These are phyloP conservation scores for Tapirus terrestris DNA, from an alignment of 2,113 vertebrate species.

Conservation along the genomic window DNA sequence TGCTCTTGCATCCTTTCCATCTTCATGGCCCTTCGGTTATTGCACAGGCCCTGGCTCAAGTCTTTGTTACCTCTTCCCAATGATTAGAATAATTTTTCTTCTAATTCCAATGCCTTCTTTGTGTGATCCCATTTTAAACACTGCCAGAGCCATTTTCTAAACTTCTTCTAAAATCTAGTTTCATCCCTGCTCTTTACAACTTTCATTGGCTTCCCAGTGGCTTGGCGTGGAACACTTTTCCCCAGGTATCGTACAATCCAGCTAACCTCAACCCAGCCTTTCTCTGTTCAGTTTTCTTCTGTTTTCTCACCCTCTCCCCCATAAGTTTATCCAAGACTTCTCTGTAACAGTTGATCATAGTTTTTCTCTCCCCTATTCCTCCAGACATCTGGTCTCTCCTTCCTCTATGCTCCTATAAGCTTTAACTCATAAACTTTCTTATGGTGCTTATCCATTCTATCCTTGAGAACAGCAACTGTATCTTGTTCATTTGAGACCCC, in stretches of 20 bases:
- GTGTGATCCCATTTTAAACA: background rate
- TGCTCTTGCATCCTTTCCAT: background rate
- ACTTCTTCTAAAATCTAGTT: background rate
- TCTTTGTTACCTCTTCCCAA: background rate
- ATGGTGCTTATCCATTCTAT: background rate
- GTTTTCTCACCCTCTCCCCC: background rate
- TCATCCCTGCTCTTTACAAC: background rate
- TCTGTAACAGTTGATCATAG: background rate
- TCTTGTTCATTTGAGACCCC: background rate
- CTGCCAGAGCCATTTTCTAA: background rate
- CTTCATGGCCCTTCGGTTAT: background rate
- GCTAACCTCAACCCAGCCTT: background rate
- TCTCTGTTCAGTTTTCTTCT: background rate
- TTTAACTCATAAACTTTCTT: background rate
- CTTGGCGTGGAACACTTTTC: background rate
- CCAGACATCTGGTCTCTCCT: background rate
- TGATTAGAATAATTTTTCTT: background rate
- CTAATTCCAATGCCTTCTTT: background rate
- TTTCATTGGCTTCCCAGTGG: background rate
- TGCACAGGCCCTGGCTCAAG: background rate
- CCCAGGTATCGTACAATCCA: background rate
- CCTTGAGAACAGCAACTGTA: background rate
- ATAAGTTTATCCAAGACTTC: background rate
- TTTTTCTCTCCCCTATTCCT: background rate
- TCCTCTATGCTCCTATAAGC: background rate